Percentiles rank a stretch among this genome's conserved stretches.
These are phyloP conservation scores for Mythimna pallens DNA, from an alignment of 2,888 invertebrate genomes.

Conservation along the genomic window DNA sequence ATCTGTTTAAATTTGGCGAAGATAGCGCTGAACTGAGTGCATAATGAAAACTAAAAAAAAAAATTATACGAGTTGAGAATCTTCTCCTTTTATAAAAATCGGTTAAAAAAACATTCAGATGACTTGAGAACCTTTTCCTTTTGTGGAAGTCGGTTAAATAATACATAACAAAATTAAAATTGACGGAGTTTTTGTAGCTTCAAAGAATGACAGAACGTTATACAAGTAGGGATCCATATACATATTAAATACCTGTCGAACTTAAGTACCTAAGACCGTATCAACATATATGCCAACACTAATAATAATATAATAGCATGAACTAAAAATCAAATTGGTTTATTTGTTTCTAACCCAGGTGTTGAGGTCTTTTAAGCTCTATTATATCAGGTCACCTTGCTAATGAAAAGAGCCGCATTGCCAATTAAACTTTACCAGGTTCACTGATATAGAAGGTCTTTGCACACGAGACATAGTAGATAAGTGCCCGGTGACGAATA, in stretches of 20 bases:
- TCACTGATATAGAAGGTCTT: neutral
- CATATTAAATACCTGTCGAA: no score
- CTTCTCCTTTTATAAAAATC: neutral
- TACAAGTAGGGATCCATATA: no score
- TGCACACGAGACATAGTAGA: neutral
- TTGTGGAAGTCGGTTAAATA: no score
- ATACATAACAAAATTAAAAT: no score
- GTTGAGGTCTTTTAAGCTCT: neutral
- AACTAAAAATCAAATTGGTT: neutral
- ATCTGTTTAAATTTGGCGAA: no score
- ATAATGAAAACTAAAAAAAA: no score
- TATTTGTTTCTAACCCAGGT: neutral
- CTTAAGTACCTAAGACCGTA: no score
- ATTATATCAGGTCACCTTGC: conserved; percentile 10
- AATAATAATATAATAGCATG: neutral
- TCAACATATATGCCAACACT: neutral
- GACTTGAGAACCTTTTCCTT: no score
- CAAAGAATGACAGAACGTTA: no score
- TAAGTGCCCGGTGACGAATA: neutral
- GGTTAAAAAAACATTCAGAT: neutral
- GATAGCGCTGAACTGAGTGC: no score
- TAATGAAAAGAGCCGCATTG: neutral
- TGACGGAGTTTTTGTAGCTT: no score
- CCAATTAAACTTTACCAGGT: neutral
- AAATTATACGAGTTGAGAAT: no score